Evolutionary conservation across 2,113 vertebrate species (phyloP).

Genomic region (Trichechus manatus): DNA sequence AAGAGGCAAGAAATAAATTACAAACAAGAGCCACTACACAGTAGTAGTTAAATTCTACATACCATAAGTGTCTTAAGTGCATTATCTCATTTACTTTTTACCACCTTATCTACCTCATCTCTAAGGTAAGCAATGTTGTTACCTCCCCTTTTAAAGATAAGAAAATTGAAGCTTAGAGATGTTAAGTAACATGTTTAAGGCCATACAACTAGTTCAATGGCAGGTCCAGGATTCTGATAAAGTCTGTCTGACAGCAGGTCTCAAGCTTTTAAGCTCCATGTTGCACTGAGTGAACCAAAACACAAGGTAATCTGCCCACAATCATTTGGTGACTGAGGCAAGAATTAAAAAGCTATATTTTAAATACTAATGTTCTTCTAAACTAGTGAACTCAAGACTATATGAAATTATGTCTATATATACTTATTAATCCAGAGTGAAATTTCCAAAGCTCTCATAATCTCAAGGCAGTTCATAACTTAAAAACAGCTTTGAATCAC

Average conservation of each 20-base stretch:
- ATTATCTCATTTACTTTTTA: background rate
- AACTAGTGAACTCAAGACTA: constrained; percentile 15
- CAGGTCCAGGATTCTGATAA: background rate
- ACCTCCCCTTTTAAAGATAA: background rate
- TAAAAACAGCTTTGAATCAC: background rate
- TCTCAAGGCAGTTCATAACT: constrained; percentile 1
- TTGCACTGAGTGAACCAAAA: constrained; percentile 11
- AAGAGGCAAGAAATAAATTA: background rate
- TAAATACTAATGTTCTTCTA: constrained; percentile 27
- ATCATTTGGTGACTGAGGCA: background rate
- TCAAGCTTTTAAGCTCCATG: constrained; percentile 1
- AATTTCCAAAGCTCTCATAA: constrained; percentile 4
- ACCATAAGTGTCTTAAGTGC: too few relatives aligned
- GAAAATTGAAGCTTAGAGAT: background rate
- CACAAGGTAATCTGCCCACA: background rate
- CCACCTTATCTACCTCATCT: background rate
- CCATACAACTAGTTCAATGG: background rate
- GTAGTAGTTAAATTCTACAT: background rate
- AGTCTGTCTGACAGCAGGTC: background rate
- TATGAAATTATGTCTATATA: background rate
- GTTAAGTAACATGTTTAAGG: constrained; percentile 7
- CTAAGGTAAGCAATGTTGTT: background rate
- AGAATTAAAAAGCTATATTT: background rate
- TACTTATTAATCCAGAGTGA: background rate
- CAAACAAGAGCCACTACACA: background rate